Evolutionary conservation across 1,140 invertebrate species (phyloP), one percentile per base, ranked within the genome.

Genomic region (Contarinia nasturtii): DNA sequence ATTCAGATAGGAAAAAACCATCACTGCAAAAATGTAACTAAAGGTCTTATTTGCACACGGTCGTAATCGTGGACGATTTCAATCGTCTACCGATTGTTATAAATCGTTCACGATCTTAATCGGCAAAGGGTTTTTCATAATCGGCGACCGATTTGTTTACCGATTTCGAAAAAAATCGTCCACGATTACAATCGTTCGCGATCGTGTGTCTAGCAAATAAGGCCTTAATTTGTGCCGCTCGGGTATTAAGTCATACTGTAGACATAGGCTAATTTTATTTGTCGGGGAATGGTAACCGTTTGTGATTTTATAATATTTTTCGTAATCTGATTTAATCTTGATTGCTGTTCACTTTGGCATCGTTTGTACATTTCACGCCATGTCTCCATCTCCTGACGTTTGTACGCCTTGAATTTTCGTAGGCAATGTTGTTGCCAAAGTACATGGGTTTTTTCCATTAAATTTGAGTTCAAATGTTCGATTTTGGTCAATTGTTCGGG

Each of bases 331-430:
- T 81, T 85, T 11, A 93, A 67, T 61, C 79, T 86, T 21, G 72
- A 72, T 63, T 92, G 87, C 51, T 88, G 71, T 61, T 95, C 89
- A 53, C 92, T 85, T 52, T 78, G 67, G 55, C 82, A 86, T 48
- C 87, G 70, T 76, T 80, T 70, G 58, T 86, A 94, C 71, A 92
- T 79, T 48, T 95, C 89, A 20, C 89, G 71, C 86, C 86, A 94
- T 0, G 82, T 69, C 65, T 95, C 90, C 73, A 84, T 73, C 60
- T 94, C 86, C 51, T 83, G 71, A 8, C 80, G 72, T 45, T 75
- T 65, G 49, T 79, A 72, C 19, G 63, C 76, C 19, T 77, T 67
- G 61, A 91, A 95, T 41, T 86, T 76, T 52, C 79, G 77, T 49
- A 80, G 73, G 56, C 86, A 89, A 61, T 91, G 86, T 38, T 73